phyloP scores from a whole-genome alignment of 92 coral and sea anemone species.

The Palythoa grandiflora region DNA sequence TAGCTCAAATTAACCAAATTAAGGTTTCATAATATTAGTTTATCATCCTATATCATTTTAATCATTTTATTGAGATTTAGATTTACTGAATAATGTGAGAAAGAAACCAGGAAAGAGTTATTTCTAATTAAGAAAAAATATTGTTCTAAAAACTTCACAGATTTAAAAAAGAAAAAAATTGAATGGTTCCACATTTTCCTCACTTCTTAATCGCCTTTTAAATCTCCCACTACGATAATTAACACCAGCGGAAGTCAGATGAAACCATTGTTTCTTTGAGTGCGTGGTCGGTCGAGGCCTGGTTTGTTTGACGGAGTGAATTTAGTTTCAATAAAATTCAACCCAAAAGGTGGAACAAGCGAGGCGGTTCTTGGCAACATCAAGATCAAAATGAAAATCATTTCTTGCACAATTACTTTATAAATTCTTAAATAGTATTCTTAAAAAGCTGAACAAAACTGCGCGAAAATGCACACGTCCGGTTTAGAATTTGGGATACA shows the following conservation, averaged over 20 bases:
- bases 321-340: slow-evolving; percentile 5
- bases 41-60: no score
- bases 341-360: background rate
- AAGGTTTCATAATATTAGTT: no score
- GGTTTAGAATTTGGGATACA: background rate
- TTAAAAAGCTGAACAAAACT: background rate
- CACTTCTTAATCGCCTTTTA: background rate
- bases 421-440: background rate
- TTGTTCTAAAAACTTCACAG: background rate
- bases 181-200: background rate
- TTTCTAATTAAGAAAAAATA: background rate
- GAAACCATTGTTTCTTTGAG: slow-evolving; percentile 7
- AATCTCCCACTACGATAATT: slow-evolving; percentile 53
- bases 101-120: background rate
- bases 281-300: slow-evolving; percentile 19
- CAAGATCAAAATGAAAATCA: background rate
- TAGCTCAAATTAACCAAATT: no score
- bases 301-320: background rate
- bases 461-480: no score
- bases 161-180: background rate
- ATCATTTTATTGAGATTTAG: no score
- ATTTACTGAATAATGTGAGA: background rate
- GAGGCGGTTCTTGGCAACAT: background rate
- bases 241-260: slow-evolving; percentile 7
- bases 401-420: background rate